Evolutionary conservation across 2,113 vertebrate species (phyloP).

Genomic region (Tylochromis polylepis): DNA sequence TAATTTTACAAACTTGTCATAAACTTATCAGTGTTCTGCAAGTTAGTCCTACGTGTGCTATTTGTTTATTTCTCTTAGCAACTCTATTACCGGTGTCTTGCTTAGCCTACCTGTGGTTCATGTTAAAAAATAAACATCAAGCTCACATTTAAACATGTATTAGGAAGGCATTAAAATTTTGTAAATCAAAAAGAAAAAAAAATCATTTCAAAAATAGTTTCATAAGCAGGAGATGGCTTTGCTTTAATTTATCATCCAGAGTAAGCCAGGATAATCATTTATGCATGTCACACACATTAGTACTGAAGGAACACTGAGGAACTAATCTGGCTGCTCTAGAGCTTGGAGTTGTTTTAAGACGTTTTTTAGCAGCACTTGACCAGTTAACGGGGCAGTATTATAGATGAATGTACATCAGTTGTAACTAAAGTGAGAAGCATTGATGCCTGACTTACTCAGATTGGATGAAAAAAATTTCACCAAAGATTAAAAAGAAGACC

Average conservation of each 20-base stretch:
- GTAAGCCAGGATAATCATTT: neutral
- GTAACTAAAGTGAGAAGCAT: no score
- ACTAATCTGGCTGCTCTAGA: neutral
- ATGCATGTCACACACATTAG: neutral
- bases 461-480: no score
- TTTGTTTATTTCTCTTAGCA: neutral
- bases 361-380: neutral
- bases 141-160: no score
- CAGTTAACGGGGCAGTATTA: neutral
- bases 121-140: neutral
- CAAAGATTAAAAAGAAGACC: no score
- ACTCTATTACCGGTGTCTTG: neutral
- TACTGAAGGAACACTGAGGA: neutral
- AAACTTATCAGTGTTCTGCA: no score
- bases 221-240: neutral
- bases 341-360: neutral
- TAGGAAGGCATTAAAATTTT: no score
- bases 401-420: neutral
- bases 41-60: neutral
- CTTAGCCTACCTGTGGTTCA: neutral
- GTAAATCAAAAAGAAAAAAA: no score
- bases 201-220: neutral
- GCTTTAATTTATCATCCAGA: neutral
- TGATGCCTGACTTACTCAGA: no score
- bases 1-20: neutral